Conservation (phyloP, 2,113 vertebrate species). For the Tragelaphus scriptus region DNA sequence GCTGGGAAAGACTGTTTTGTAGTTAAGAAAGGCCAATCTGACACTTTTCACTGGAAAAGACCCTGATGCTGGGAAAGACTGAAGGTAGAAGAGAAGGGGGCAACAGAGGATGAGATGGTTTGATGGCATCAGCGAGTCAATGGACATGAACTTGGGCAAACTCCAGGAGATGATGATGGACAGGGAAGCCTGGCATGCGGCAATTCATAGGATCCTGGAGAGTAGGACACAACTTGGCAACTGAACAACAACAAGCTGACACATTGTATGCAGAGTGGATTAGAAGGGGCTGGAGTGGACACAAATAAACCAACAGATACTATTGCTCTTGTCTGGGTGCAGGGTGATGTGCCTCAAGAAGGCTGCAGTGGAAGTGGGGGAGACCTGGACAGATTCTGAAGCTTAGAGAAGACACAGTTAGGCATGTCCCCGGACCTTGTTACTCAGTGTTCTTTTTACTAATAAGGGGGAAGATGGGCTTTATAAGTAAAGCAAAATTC, state of each 20-base stretch:
- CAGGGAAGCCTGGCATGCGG: neutral
- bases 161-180: neutral
- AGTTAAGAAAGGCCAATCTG: neutral
- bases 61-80: neutral
- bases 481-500: neutral
- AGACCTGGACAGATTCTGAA: neutral
- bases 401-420: neutral
- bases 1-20: neutral
- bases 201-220: neutral
- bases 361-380: neutral
- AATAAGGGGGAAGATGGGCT: neutral
- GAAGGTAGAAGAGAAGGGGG: neutral
- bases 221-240: neutral
- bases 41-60: neutral
- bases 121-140: neutral
- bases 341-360: neutral
- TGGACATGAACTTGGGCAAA: neutral
- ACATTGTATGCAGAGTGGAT: neutral
- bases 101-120: neutral
- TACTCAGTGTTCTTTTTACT: neutral
- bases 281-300: neutral
- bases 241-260: neutral
- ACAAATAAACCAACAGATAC: neutral
- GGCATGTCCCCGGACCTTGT: neutral
- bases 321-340: accelerated